phyloP scores from a whole-genome alignment of 2,113 vertebrate genomes.

The Serilophus lunatus region DNA sequence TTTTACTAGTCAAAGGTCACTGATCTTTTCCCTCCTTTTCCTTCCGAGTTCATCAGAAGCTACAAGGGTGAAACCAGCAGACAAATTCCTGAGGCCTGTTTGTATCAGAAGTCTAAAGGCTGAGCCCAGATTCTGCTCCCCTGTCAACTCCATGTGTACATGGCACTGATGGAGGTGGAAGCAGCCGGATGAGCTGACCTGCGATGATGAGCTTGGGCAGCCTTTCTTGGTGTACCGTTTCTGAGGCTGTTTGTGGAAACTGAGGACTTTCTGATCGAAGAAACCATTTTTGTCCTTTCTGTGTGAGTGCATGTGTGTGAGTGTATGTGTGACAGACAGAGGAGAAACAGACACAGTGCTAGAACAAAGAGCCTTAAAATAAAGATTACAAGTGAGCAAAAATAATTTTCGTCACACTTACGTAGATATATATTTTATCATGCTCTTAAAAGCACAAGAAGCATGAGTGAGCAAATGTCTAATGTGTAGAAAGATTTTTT shows the following conservation, averaged over 20 bases:
- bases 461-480: neutral
- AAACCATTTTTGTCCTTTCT: neutral
- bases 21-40: neutral
- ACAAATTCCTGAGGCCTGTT: neutral
- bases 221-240: neutral
- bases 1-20: neutral
- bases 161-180: neutral
- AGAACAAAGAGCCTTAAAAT: neutral
- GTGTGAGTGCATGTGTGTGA: neutral
- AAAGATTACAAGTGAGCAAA: constrained; percentile 32
- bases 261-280: constrained; percentile 34
- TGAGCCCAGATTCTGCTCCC: neutral
- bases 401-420: neutral
- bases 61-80: constrained; percentile 5
- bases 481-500: neutral
- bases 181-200: neutral
- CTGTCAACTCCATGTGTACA: neutral
- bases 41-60: neutral
- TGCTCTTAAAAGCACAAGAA: neutral
- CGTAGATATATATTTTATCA: neutral
- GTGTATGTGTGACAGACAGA: neutral
- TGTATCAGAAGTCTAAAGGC: neutral
- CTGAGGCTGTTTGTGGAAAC: neutral
- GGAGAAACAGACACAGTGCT: neutral
- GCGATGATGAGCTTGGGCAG: neutral